Percentiles rank a stretch among this genome's conserved stretches.
Evolutionary conservation across 1,140 invertebrate genomes (phyloP).

Genomic region (Medauroidea extradentata): DNA sequence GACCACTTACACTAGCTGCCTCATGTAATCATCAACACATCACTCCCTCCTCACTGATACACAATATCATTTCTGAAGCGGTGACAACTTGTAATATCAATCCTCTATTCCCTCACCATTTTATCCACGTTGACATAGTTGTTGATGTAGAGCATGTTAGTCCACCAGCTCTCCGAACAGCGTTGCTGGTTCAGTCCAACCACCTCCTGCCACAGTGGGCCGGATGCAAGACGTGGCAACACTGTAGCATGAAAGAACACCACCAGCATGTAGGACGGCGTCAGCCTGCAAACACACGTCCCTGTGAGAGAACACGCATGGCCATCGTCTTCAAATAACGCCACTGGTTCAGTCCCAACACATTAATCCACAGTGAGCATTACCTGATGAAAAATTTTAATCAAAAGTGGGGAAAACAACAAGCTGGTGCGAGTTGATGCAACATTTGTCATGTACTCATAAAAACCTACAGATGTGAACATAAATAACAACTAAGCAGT

Average conservation of each 20-base stretch:
- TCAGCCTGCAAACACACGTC: slow-evolving; percentile 63
- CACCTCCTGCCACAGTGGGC: slow-evolving; percentile 60
- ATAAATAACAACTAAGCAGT: too few species aligned
- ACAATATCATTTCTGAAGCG: neutral
- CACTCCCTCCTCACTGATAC: neutral
- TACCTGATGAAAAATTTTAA: too few species aligned
- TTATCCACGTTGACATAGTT: slow-evolving; percentile 68
- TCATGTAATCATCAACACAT: slow-evolving; percentile 28
- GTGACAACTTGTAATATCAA: neutral
- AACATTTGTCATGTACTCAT: too few species aligned
- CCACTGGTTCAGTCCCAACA: too few species aligned
- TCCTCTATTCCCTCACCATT: too few species aligned
- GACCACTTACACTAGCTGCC: slow-evolving; percentile 55
- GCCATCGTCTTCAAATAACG: too few species aligned
- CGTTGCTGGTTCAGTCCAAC: slow-evolving; percentile 56
- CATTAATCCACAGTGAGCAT: too few species aligned
- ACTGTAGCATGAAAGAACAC: slow-evolving; percentile 66
- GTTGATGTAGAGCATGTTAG: slow-evolving; percentile 78
- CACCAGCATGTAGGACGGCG: slow-evolving; percentile 62
- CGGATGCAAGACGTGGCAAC: slow-evolving; percentile 56
- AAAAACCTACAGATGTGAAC: too few species aligned
- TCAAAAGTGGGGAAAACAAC: too few species aligned
- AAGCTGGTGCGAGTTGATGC: too few species aligned
- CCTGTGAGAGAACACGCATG: too few species aligned
- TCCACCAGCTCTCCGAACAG: slow-evolving; percentile 75